Evolutionary conservation across 1,140 invertebrate genomes (phyloP), one percentile per base, ranked within the genome.

Genomic region (Phymastichus coffea): DNA sequence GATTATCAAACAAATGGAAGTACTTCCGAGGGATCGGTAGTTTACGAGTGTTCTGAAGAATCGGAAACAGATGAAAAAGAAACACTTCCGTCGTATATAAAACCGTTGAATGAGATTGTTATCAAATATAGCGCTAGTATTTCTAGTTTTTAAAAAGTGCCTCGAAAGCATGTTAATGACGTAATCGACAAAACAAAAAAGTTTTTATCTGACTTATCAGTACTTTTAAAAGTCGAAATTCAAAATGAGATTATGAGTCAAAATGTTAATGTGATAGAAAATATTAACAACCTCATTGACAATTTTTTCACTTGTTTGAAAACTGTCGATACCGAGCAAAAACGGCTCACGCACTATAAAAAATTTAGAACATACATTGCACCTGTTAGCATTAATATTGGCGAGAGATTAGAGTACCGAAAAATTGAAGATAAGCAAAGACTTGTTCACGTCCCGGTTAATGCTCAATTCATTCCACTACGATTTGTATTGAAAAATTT

Each of bases 391-490:
- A n/a, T n/a, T n/a, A n/a, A n/a, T n/a, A n/a, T n/a, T n/a, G 37
- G 51, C 1, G 51, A 54, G 19, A 40, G 51, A 43, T 7, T 28
- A 41, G 51, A 54, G 6, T 54, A 54, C 19, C 26, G 15, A 54
- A 43, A 20, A 54, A 54, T 8, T 1, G 43, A 54, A 30, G 14
- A 30, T 28, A 15, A 37, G 10, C 19, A 25, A 38, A 23, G 4
- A n/a, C 12, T 41, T 28, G 37, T 41, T 41, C 25, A 28, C 26
- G 14, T 54, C 12, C 14, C 3, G 1, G 51, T 54, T 10, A 43
- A 26, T 10, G 51, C 19, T 6, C 51, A 54, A 30, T 23, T 54
- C 10, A 54, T 54, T 41, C 37, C 22, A 9, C 14, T 54, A 12
- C 4, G 38, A 19, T 9, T 4, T 17, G 25, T 54, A 1, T 54